Evolutionary conservation across 2,888 invertebrate species (phyloP), one percentile per base, ranked within the genome.

Genomic region (Nephrotoma guestfalica): DNA sequence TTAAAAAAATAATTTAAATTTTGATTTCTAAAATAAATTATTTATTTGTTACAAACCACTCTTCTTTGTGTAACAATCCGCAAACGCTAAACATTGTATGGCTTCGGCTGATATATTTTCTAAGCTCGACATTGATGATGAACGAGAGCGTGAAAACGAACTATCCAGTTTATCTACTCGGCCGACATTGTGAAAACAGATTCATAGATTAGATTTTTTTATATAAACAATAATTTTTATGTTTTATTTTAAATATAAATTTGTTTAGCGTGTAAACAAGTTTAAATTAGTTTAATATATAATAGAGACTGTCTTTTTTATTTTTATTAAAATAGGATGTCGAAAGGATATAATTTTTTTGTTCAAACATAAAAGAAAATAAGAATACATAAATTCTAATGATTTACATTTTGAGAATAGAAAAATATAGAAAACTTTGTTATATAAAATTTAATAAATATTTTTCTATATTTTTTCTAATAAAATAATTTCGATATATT

Each of bases 51-150:
- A 86, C 15, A 83, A 92, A 98, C 98, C 98, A 93, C 96, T 96
- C 93, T 97, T 98, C 92, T 96, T 96, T 88, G 97, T 96, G 92
- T 96, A 98, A 89, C 98, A 97, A 93, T 99, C 99, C 89, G 97
- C 97, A 93, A 99, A 99, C 89, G 96, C 96, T 92, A 99, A 94
- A 93, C 97, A 97, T 93, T 97, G 97, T 90, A 99, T 96, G 91
- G 98, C 96, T 93, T 99, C 99, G 89, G 97, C 96, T 90, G 96
- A 96, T 93, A 98, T 97, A 93, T 98, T 98, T 93, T 99, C 98
- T 91, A 99, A 94, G 92, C 98, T 98, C 90, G 98, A 98, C 96
- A 98, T 98, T 92, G 97, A 98, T 92, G 98, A 98, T 92, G 98
- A 98, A 90, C 98, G 95, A 89, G 98, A 99, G 91, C 98, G 94